Base-by-base conservation (phyloP, 2,888 invertebrate species). In the Ptilodon capucinus region DNA sequence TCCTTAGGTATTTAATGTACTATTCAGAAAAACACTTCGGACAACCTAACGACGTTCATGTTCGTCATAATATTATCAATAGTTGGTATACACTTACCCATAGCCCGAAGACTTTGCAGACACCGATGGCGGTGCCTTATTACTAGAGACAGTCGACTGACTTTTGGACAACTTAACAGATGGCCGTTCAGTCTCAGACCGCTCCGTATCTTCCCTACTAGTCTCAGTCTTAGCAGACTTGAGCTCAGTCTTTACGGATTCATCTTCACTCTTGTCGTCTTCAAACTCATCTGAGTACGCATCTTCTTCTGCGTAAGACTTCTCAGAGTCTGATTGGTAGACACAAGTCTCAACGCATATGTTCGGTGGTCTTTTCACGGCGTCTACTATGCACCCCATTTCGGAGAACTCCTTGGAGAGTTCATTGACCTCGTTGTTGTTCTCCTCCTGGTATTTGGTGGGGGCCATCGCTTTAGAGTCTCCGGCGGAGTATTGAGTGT, bases 261-360 rank as follows among this genome's bases (percentile, higher is more conserved):
- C 70, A 25, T 76, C 74, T 11, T 85, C 91, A 54, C 81, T 86
- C 21, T 76, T 78, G 34, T 86, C 87, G 1, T 90, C 90, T 51
- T 91, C 91, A 67, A 91, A 91, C 48, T 90, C 90, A 54, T 91
- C 91, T 1, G 89, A 85, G 60, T 91, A 91, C 9, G 76, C 82
- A 35, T 81, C 83, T 14, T 84, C 86, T 5, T 82, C 81, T n/a
- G 71, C 63, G 9, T 71, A 54, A 21, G 68, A 47, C 11, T 72
- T 61, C 9, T 81, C 86, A 11, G 75, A 63, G 4, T 80, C 84
- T 0, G 80, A 76, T 11, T 85, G 85, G 50, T 86, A 86, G 0
- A 88, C 76, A 60, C 86, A 89, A 1, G 76, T 82, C 51, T 90
- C 86, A 0, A 89, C 73, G 64, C 91, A 91, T 21, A 88, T 85